A percentile compares a stretch with the other conserved stretches of the same genome.
phyloP scores from a whole-genome alignment of 2,888 invertebrate genomes.

The Leptogaster cylindrica region DNA sequence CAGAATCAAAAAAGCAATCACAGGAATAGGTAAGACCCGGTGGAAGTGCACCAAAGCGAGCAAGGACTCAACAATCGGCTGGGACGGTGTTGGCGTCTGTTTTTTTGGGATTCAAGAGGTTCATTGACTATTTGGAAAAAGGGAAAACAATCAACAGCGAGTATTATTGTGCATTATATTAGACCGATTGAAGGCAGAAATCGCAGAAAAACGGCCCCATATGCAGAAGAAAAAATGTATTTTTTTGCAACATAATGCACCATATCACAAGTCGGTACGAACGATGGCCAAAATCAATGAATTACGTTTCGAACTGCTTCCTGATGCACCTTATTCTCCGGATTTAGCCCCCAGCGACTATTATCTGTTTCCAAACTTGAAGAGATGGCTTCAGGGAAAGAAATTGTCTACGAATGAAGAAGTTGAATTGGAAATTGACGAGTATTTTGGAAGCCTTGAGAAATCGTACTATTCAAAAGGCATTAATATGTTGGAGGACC shows the following conservation, averaged over 20 bases:
- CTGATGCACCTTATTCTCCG: conserved; percentile 12
- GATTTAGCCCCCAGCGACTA: conserved; percentile 5
- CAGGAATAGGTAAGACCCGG: no score
- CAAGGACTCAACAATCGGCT: conserved; percentile 49
- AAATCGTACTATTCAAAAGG: conserved; percentile 31
- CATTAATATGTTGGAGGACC: conserved; percentile 21
- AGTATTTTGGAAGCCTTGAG: no score
- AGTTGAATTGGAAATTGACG: no score
- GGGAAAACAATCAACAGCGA: no score
- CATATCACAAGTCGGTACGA: no score
- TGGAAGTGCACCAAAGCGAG: conserved; percentile 49
- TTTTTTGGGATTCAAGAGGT: conserved; percentile 54
- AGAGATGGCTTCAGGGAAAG: conserved; percentile 11
- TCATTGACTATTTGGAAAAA: no score
- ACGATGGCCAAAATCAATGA: no score
- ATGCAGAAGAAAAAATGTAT: conserved; percentile 49
- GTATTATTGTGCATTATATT: conserved; percentile 49
- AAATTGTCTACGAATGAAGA: conserved; percentile 5
- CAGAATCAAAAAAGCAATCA: no score
- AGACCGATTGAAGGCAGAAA: conserved; percentile 49
- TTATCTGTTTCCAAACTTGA: no score
- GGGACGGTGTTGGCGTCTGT: conserved; percentile 53
- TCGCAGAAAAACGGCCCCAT: conserved; percentile 50
- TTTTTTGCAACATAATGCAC: conserved; percentile 40
- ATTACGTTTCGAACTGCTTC: conserved; percentile 31